A percentile compares a stretch with the other conserved stretches of the same genome.
Evolutionary conservation across 2,113 vertebrate species (phyloP).

Genomic region (Stomatorhinus ivindoensis): DNA sequence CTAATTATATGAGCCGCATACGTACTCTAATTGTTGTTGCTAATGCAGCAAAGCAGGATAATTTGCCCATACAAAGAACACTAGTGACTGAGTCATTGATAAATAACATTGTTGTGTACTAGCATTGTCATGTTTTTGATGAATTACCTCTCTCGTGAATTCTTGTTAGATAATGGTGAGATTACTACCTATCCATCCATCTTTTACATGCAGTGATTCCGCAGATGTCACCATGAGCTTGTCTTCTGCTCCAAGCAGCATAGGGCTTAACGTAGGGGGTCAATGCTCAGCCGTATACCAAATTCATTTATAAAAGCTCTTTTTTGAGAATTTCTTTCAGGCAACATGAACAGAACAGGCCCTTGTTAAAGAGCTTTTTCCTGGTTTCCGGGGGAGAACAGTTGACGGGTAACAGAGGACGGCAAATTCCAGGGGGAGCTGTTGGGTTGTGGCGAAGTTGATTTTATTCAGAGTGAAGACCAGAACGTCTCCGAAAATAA

Average conservation of each 20-base stretch:
- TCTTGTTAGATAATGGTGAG: not conserved
- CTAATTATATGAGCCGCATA: not conserved
- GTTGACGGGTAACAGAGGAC: not conserved
- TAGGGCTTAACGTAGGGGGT: not conserved
- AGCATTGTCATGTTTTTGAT: not conserved
- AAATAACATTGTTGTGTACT: not conserved
- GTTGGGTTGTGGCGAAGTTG: not conserved
- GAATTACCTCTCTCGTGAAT: not conserved
- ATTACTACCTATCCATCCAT: not conserved
- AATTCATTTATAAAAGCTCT: not conserved
- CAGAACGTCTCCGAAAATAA: conserved; percentile 51
- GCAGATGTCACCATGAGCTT: not conserved
- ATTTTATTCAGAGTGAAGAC: not conserved
- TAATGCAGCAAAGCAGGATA: not conserved
- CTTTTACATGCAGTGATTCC: not conserved
- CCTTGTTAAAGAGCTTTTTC: not conserved
- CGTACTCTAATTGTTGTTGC: not conserved
- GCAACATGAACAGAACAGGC: not conserved
- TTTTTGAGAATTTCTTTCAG: not conserved
- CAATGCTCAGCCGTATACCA: not conserved
- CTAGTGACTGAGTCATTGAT: not conserved
- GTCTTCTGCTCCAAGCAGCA: not conserved
- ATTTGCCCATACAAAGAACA: not conserved
- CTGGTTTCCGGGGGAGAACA: not conserved
- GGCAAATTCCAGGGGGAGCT: not conserved